phyloP scores from a whole-genome alignment of 2,888 invertebrate species.

The Drosophila kanekoi region DNA sequence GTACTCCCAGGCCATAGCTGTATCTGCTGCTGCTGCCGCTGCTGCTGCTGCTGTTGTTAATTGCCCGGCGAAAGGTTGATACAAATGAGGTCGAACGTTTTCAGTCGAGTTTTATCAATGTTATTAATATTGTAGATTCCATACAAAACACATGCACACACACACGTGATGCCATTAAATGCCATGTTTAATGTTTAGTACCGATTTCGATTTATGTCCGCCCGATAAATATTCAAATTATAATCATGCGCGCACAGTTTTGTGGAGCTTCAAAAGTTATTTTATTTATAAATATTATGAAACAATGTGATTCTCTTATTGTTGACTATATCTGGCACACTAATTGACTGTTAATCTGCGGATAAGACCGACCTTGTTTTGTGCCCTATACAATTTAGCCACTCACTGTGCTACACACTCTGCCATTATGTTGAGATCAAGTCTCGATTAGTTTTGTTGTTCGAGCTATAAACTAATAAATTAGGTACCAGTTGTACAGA shows the following conservation, averaged over 20 bases:
- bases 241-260: conserved; percentile 14
- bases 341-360: conserved; percentile 39
- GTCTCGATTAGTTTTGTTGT: background rate
- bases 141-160: conserved; percentile 61
- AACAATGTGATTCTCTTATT: conserved; percentile 33
- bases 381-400: background rate
- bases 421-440: background rate
- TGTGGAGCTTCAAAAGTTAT: conserved; percentile 7
- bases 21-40: conserved; percentile 7
- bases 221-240: conserved; percentile 71
- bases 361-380: background rate
- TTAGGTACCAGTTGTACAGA: too few relatives aligned
- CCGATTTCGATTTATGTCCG: conserved; percentile 48
- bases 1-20: conserved; percentile 31
- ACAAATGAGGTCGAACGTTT: conserved; percentile 68
- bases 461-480: too few relatives aligned
- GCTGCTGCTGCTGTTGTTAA: conserved; percentile 49
- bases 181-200: conserved; percentile 72
- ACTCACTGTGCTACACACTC: background rate
- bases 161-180: conserved; percentile 63
- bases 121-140: conserved; percentile 75
- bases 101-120: conserved; percentile 70
- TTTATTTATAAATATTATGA: conserved; percentile 37
- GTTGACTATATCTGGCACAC: conserved; percentile 28
- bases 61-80: conserved; percentile 65